phyloP scores from a whole-genome alignment of 2,113 vertebrate species.

The Salvelinus namaycush region DNA sequence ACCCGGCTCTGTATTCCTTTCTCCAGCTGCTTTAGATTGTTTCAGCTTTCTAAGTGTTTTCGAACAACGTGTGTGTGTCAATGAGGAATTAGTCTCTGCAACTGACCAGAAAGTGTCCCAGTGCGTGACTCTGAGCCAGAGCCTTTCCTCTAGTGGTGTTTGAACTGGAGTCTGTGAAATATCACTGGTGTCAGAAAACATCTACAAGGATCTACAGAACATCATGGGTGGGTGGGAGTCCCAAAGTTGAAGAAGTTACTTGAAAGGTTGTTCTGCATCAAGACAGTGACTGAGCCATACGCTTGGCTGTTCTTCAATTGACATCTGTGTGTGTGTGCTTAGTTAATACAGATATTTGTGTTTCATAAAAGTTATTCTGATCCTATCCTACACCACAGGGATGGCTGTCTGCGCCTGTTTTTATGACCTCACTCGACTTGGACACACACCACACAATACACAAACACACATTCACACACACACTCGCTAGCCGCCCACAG shows the following conservation, averaged over 20 bases:
- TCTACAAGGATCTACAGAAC: background rate
- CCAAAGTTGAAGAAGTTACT: no score
- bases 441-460: conserved; percentile 8
- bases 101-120: conserved; percentile 50
- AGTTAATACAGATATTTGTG: conserved; percentile 51
- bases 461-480: background rate
- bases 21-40: conserved; percentile 54
- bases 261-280: no score
- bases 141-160: conserved; percentile 26
- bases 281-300: no score
- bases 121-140: background rate
- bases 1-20: background rate
- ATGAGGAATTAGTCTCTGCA: conserved; percentile 47
- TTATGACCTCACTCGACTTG: conserved; percentile 59
- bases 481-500: conserved; percentile 21
- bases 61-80: conserved; percentile 35
- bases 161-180: conserved; percentile 32
- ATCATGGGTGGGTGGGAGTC: background rate
- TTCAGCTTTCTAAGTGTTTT: conserved; percentile 47
- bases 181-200: conserved; percentile 32
- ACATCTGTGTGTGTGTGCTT: conserved; percentile 40
- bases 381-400: conserved; percentile 4
- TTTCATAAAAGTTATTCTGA: conserved; percentile 57
- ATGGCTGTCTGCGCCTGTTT: conserved; percentile 31
- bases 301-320: no score